Evolutionary conservation across 2,888 invertebrate genomes (phyloP).

Genomic region (Holacanthella duospinosa): DNA sequence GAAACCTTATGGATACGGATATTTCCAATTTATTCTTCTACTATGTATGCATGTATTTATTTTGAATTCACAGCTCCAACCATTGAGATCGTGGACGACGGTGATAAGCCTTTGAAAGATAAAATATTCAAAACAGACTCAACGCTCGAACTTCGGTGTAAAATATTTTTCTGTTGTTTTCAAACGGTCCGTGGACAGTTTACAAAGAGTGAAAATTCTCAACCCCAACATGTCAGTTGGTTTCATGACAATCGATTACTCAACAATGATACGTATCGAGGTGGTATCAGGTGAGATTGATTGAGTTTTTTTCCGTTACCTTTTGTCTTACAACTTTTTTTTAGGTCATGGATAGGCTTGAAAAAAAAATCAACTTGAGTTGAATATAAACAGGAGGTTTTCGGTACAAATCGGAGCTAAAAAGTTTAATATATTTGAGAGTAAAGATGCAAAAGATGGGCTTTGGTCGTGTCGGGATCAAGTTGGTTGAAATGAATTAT

Average conservation of each 20-base stretch:
- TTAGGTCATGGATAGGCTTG: too few species aligned
- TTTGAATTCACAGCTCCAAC: constrained; percentile 40
- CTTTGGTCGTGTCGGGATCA: too few species aligned
- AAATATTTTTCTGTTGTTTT: constrained; percentile 37
- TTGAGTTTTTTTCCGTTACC: not conserved
- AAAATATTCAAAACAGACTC: constrained; percentile 41
- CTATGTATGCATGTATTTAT: too few species aligned
- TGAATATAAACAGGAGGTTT: not conserved
- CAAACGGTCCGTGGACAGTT: constrained; percentile 20
- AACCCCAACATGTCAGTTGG: constrained; percentile 41
- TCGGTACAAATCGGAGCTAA: too few species aligned
- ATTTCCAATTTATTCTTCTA: too few species aligned
- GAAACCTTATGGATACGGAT: too few species aligned
- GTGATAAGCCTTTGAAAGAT: constrained; percentile 40
- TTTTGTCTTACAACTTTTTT: not conserved
- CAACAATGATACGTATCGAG: constrained; percentile 40
- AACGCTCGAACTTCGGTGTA: constrained; percentile 41
- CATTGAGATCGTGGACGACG: constrained; percentile 41
- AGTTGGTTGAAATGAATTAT: too few species aligned
- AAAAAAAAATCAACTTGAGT: too few species aligned
- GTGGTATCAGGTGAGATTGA: constrained; percentile 38
- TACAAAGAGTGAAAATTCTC: constrained; percentile 11
- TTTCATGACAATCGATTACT: constrained; percentile 40
- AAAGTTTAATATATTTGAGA: too few species aligned
- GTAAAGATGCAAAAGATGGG: too few species aligned